phyloP scores from a whole-genome alignment of 1,140 invertebrate genomes.

The Aphaenogaster floridana region DNA sequence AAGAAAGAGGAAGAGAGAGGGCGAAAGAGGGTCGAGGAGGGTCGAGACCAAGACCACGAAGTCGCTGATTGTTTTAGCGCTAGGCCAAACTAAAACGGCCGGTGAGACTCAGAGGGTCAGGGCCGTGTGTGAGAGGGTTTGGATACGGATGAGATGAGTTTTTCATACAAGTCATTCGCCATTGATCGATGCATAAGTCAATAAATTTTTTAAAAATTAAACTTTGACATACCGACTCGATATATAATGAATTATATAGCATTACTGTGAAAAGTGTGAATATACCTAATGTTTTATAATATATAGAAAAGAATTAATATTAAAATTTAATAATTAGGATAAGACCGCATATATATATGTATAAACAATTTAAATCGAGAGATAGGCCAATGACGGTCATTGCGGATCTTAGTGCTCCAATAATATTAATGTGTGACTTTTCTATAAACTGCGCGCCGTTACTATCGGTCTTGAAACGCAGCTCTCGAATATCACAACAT shows the following conservation, averaged over 20 bases:
- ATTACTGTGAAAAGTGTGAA: neutral
- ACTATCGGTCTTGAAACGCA: too few species aligned
- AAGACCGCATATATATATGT: too few species aligned
- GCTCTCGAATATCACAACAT: too few species aligned
- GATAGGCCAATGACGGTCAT: too few species aligned
- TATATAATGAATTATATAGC: neutral
- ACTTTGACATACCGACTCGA: neutral
- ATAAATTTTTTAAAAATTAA: constrained; percentile 13
- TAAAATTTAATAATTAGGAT: neutral
- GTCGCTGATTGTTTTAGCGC: constrained; percentile 83
- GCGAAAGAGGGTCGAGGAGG: constrained; percentile 57
- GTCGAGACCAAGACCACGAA: constrained; percentile 75
- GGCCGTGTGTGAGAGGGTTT: constrained; percentile 63
- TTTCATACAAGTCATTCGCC: neutral
- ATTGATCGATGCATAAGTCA: neutral
- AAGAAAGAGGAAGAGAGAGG: constrained; percentile 6
- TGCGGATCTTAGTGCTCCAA: too few species aligned
- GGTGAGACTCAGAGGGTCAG: constrained; percentile 67
- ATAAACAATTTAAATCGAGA: too few species aligned
- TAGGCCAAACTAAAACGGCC: constrained; percentile 80
- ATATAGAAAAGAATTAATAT: neutral
- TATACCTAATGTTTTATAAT: neutral
- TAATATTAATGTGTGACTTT: too few species aligned
- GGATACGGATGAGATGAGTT: constrained; percentile 6
- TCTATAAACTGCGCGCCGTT: too few species aligned